Percentiles rank a stretch among this genome's conserved stretches.
Evolutionary conservation across 1,140 invertebrate genomes (phyloP).

Genomic region (Catajapyx aquilonaris): DNA sequence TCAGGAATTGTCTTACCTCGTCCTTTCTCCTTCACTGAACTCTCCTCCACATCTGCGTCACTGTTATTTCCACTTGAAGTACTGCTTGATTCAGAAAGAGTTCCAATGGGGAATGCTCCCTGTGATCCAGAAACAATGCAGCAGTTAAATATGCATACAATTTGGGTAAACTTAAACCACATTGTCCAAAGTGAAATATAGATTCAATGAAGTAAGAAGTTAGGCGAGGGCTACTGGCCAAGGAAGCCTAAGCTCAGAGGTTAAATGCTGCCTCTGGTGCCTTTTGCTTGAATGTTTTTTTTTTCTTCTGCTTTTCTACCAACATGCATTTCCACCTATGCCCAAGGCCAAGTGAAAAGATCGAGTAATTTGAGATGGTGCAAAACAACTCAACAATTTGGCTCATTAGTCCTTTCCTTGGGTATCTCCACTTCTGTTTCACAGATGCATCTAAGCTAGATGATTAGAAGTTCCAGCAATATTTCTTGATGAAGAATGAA

Average conservation of each 20-base stretch:
- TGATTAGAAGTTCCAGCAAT: too few species aligned
- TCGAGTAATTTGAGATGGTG: too few species aligned
- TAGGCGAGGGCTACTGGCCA: too few species aligned
- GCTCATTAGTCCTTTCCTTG: too few species aligned
- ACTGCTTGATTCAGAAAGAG: constrained; percentile 17
- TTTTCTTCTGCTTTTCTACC: too few species aligned
- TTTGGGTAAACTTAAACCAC: constrained; percentile 1
- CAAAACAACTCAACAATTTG: too few species aligned
- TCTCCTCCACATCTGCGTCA: constrained; percentile 17
- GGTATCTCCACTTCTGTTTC: too few species aligned
- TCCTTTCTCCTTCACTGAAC: constrained; percentile 8
- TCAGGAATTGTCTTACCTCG: neutral
- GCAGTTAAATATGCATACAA: neutral
- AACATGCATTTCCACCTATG: too few species aligned
- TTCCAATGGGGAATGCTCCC: constrained; percentile 11
- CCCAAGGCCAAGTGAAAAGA: too few species aligned
- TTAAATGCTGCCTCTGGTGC: neutral
- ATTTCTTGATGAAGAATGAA: too few species aligned
- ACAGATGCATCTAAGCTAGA: too few species aligned
- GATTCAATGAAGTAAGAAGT: neutral
- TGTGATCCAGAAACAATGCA: constrained; percentile 1
- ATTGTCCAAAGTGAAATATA: constrained; percentile 1
- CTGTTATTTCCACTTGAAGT: constrained; percentile 21
- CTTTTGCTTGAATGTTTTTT: constrained; percentile 3
- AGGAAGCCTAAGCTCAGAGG: constrained; percentile 7